phyloP scores from a whole-genome alignment of 2,888 invertebrate species.

The Osmoderma eremita region DNA sequence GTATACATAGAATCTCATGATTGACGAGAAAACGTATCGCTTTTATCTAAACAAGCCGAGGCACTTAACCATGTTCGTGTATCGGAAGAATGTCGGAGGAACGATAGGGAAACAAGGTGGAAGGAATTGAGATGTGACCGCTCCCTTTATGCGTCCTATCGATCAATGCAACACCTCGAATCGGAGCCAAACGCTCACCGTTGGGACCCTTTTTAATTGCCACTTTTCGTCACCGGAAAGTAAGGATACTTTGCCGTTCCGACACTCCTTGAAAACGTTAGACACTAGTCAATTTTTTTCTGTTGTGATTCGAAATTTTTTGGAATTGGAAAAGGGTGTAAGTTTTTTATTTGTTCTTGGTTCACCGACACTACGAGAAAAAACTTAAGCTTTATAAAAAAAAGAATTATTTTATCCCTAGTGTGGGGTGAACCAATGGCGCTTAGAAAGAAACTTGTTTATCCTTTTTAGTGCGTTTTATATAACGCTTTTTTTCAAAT shows the following conservation, averaged over 20 bases:
- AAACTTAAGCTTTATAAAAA: no score
- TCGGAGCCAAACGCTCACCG: not conserved
- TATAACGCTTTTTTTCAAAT: no score
- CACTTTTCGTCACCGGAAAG: not conserved
- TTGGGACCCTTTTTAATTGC: constrained; percentile 29
- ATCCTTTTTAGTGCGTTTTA: no score
- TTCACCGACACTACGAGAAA: no score
- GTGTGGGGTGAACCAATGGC: no score
- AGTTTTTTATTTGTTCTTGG: no score
- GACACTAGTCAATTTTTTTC: no score
- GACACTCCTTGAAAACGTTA: not conserved
- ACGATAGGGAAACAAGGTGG: constrained; percentile 55
- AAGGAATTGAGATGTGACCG: constrained; percentile 58
- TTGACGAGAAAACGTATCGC: constrained; percentile 40
- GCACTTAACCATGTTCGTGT: constrained; percentile 56
- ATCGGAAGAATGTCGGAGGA: constrained; percentile 50
- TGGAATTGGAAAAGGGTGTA: no score
- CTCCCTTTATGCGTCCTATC: constrained; percentile 54
- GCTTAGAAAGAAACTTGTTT: no score
- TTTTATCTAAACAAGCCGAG: constrained; percentile 61
- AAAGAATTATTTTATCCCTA: no score
- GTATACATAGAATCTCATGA: constrained; percentile 2
- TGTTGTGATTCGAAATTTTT: no score
- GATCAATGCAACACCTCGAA: constrained; percentile 55
- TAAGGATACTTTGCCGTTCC: not conserved